Evolutionary conservation across 2,797 vertebrate species (phyloP).

Genomic region (Steatocranus sp.): DNA sequence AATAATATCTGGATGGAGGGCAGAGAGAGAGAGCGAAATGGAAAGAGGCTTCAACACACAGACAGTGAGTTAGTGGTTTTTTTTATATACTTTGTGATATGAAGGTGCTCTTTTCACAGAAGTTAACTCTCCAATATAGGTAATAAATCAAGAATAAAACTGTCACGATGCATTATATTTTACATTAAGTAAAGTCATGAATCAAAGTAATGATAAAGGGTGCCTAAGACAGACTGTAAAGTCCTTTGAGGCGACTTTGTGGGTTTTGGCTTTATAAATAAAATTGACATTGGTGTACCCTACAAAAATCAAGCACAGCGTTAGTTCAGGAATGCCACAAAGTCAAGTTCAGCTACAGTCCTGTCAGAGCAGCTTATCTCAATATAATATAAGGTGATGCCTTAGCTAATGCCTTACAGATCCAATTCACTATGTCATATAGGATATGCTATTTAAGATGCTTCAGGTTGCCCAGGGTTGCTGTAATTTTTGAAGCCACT

Average conservation of each 20-base stretch:
- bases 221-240: not conserved
- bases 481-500: not conserved
- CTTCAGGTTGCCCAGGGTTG: not conserved
- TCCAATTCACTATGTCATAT: not conserved
- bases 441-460: not conserved
- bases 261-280: not conserved
- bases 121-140: not conserved
- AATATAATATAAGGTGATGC: not conserved
- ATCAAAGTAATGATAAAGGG: not conserved
- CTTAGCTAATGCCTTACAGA: not conserved
- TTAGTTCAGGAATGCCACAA: not conserved
- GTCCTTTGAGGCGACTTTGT: not conserved
- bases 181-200: not conserved
- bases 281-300: not conserved
- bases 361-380: not conserved
- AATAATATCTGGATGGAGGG: slow-evolving; percentile 57
- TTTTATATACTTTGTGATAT: not conserved
- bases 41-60: not conserved
- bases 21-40: not conserved
- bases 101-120: not conserved
- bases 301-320: not conserved
- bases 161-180: not conserved
- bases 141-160: not conserved
- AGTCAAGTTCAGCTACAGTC: not conserved
- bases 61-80: not conserved